These are phyloP conservation scores for Nomada ferruginata DNA, from an alignment of 2,888 invertebrate species.

Conservation along the genomic window DNA sequence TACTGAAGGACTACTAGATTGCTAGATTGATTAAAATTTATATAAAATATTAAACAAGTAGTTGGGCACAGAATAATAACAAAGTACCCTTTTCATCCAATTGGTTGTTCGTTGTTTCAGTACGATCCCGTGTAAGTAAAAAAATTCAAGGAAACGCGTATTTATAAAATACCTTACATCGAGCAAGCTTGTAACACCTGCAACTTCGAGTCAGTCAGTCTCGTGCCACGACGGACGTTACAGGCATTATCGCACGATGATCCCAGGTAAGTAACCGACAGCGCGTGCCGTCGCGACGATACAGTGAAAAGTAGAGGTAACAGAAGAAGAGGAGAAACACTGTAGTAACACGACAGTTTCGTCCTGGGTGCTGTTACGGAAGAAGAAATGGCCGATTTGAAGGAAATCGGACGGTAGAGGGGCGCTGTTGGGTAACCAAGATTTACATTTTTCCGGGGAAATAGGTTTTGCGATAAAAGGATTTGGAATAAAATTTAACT, in stretches of 20 bases:
- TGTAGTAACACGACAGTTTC: slow-evolving; percentile 60
- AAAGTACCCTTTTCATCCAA: no score
- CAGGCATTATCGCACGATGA: neutral
- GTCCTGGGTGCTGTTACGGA: slow-evolving; percentile 59
- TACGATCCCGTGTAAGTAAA: no score
- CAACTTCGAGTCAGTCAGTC: neutral
- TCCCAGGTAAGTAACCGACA: neutral
- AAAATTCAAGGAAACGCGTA: no score
- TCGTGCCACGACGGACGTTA: neutral
- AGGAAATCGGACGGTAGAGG: slow-evolving; percentile 50
- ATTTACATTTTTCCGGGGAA: slow-evolving; percentile 80
- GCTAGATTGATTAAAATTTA: no score
- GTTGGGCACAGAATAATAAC: no score
- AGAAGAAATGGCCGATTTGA: slow-evolving; percentile 64
- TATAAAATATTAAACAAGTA: no score
- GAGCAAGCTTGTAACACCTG: neutral
- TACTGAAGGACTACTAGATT: no score
- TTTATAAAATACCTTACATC: neutral
- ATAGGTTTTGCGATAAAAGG: slow-evolving; percentile 81
- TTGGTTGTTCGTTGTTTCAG: no score
- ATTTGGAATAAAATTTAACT: slow-evolving; percentile 81
- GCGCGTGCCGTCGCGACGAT: slow-evolving; percentile 15
- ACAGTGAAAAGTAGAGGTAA: neutral
- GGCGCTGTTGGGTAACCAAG: slow-evolving; percentile 69
- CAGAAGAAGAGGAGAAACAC: slow-evolving; percentile 36